Base-by-base conservation (phyloP, 2,888 invertebrate species). In the Dolichomitus sp. region DNA sequence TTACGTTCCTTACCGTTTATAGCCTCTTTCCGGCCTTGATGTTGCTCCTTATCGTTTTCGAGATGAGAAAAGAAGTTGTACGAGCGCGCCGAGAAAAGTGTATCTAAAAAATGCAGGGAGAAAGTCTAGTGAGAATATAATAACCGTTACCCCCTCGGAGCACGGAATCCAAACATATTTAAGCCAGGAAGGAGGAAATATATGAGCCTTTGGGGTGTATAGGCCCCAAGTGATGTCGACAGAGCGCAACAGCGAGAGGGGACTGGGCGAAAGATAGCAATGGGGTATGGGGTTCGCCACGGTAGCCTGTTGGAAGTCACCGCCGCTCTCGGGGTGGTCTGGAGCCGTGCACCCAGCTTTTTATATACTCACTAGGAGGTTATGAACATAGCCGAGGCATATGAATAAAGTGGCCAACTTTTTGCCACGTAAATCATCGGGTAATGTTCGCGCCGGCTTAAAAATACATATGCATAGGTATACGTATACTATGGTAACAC, bases 321-420 rank as follows among this genome's bases (percentile, higher is more conserved):
- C 23, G 65, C 66, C 37, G 61, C 65, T 63, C 76, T 19, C 40
- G 75, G 78, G 80, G 72, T 83, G 85, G 86, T 81, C 50, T 27
- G 69, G 57, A 45, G 50, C 83, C 88, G 88, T 85, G 86, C 86
- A 85, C 84, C 76, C 88, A 77, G 81, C 80, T 86, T 91, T 91
- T 91, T 89, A 91, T 89, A 88, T 85, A 90, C 88, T 85, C 88
- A 75, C 86, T 79, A 74, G 80, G 86, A 89, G 88, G 87, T 89
- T 89, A 90, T 87, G 88, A 89, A 90, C 88, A 87, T 83, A 84
- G 86, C 86, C 83, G 85, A 86, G 87, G 86, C 88, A 87, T 89
- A 92, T 91, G 91, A 91, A 92, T 92, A 92, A 91, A 91, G 90
- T 89, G 88, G 89, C 86, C 86, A 91, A 91, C 89, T 91, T 92